Evolutionary conservation across 2,888 invertebrate species (phyloP).

Genomic region (Tetropium fuscum): DNA sequence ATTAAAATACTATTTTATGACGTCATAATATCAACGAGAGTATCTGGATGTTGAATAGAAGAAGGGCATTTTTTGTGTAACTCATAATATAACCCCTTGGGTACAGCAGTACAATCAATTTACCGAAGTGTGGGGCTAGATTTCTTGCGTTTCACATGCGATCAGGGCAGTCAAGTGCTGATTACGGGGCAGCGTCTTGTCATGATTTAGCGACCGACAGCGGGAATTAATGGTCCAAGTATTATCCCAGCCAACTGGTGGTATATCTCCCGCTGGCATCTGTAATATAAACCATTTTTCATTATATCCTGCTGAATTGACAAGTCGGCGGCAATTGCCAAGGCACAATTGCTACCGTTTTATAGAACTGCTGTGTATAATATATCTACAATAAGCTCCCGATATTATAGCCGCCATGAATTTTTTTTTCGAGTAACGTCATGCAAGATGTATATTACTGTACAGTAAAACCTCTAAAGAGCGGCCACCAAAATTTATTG

Average conservation of each 20-base stretch:
- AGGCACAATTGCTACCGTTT: constrained; percentile 3
- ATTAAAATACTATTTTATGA: too few species aligned
- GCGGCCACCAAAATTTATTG: too few species aligned
- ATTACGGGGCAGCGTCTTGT: constrained; percentile 13
- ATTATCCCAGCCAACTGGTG: constrained; percentile 26
- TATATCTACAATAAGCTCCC: not conserved
- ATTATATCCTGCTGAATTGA: constrained; percentile 22
- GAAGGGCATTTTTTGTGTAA: too few species aligned
- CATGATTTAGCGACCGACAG: constrained; percentile 26
- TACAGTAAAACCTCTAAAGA: too few species aligned
- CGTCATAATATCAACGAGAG: too few species aligned
- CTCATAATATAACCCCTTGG: too few species aligned
- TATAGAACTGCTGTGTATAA: not conserved
- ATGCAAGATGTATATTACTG: too few species aligned
- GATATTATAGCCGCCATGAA: too few species aligned
- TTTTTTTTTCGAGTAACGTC: too few species aligned
- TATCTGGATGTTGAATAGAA: too few species aligned
- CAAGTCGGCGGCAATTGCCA: constrained; percentile 5
- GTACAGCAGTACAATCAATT: constrained; percentile 1
- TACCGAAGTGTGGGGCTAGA: not conserved
- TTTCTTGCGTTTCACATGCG: constrained; percentile 9
- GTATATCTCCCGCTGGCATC: constrained; percentile 23
- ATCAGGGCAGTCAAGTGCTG: constrained; percentile 7
- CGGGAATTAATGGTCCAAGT: constrained; percentile 24
- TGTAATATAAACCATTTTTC: constrained; percentile 20